phyloP scores from a whole-genome alignment of 1,140 invertebrate genomes.

The Drosophila lacertosa region DNA sequence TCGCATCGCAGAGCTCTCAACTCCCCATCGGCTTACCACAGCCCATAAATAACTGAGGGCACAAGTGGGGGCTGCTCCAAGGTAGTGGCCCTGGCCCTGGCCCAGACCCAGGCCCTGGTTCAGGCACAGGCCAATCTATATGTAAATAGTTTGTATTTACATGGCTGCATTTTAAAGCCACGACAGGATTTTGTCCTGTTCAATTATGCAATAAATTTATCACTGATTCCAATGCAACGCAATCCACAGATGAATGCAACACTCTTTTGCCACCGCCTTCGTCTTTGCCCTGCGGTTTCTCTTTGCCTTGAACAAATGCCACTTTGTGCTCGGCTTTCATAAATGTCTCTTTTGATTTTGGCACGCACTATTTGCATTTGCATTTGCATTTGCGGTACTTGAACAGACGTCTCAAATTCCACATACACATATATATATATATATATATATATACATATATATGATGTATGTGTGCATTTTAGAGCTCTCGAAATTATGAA shows the following conservation, averaged over 20 bases:
- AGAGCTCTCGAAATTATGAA: slow-evolving; percentile 27
- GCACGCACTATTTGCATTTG: slow-evolving; percentile 32
- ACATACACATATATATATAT: background rate
- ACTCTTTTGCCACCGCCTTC: background rate
- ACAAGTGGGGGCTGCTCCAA: slow-evolving; percentile 24
- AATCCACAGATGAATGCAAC: slow-evolving; percentile 44
- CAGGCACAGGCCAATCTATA: slow-evolving; percentile 44
- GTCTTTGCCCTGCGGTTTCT: slow-evolving; percentile 21
- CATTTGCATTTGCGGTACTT: slow-evolving; percentile 36
- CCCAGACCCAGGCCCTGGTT: slow-evolving; percentile 12
- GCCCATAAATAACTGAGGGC: slow-evolving; percentile 70
- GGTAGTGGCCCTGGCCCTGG: slow-evolving; percentile 10
- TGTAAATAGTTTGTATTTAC: slow-evolving; percentile 55
- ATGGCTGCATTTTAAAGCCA: slow-evolving; percentile 67
- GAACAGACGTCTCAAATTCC: slow-evolving; percentile 37
- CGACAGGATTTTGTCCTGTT: slow-evolving; percentile 65
- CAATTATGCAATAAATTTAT: slow-evolving; percentile 82
- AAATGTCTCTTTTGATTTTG: slow-evolving; percentile 54
- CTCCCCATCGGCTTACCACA: slow-evolving; percentile 52
- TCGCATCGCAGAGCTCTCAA: slow-evolving; percentile 5
- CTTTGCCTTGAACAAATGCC: background rate
- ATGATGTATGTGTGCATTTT: background rate
- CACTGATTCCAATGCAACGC: slow-evolving; percentile 55
- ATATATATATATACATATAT: no score
- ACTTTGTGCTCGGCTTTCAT: slow-evolving; percentile 1